Conservation (phyloP, 2,888 invertebrate genomes). For the Scaptomyza tumidula region DNA sequence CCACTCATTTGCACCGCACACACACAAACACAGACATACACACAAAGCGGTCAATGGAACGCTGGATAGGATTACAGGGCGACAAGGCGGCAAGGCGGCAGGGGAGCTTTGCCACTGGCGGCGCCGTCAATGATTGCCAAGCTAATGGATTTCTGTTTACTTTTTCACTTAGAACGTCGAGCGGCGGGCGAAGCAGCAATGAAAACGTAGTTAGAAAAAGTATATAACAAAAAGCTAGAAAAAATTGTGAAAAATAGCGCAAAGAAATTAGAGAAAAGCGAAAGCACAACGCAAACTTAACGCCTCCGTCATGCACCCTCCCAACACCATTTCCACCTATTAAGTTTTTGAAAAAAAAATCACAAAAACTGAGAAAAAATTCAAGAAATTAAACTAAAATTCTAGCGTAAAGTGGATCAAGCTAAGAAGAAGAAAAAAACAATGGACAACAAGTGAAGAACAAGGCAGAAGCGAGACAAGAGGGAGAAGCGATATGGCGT, state of each 20-base stretch:
- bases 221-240: slow-evolving; percentile 35
- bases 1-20: slow-evolving; percentile 30
- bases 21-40: slow-evolving; percentile 19
- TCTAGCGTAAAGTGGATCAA: slow-evolving; percentile 73
- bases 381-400: slow-evolving; percentile 77
- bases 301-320: slow-evolving; percentile 16
- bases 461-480: background rate
- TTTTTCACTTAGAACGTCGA: slow-evolving; percentile 79
- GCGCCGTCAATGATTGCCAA: slow-evolving; percentile 81
- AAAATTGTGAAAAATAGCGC: slow-evolving; percentile 68
- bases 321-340: background rate
- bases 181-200: slow-evolving; percentile 29
- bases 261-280: slow-evolving; percentile 76
- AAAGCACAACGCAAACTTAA: slow-evolving; percentile 67
- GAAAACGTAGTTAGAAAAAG: slow-evolving; percentile 1
- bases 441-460: slow-evolving; percentile 15
- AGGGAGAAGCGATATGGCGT: background rate
- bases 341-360: slow-evolving; percentile 13
- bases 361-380: slow-evolving; percentile 49
- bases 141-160: slow-evolving; percentile 83
- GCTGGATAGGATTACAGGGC: background rate
- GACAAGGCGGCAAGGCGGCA: background rate
- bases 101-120: slow-evolving; percentile 33
- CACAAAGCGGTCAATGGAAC: slow-evolving; percentile 4
- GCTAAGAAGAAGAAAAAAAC: slow-evolving; percentile 42